Evolutionary conservation across 2,888 invertebrate species (phyloP).

Genomic region (Lasioglossum pauxillum): DNA sequence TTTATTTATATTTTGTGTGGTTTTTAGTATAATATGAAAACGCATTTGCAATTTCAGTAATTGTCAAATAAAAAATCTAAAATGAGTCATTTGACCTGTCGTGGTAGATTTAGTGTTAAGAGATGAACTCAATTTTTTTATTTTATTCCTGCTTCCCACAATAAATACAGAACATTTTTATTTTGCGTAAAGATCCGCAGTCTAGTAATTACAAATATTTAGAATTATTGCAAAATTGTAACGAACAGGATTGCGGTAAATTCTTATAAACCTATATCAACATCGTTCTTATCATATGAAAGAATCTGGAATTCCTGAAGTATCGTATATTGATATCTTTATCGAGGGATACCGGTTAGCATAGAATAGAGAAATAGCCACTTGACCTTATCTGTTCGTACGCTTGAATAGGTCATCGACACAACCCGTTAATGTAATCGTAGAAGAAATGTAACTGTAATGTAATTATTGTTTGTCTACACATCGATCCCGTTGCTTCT

Average conservation of each 20-base stretch:
- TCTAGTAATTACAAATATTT: no score
- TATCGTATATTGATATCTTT: slow-evolving; percentile 12
- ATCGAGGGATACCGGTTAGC: slow-evolving; percentile 16
- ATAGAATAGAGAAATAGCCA: not conserved
- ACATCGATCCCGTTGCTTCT: no score
- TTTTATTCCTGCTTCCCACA: no score
- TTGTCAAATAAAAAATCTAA: no score
- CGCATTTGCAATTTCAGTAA: no score
- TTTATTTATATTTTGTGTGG: no score
- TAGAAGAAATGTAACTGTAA: not conserved
- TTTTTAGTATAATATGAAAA: no score
- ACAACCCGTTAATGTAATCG: slow-evolving; percentile 20
- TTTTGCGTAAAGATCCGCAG: no score
- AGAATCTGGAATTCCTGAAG: not conserved
- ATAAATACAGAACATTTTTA: no score
- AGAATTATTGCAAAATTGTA: not conserved
- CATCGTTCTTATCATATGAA: not conserved
- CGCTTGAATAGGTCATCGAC: slow-evolving; percentile 47
- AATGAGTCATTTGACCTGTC: no score
- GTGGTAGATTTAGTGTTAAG: no score
- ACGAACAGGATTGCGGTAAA: not conserved
- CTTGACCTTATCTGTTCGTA: slow-evolving; percentile 51
- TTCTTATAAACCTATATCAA: not conserved
- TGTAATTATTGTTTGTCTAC: not conserved
- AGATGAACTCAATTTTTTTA: no score